Base-by-base conservation (phyloP, 2,888 invertebrate genomes). In the Folsomia candida region DNA sequence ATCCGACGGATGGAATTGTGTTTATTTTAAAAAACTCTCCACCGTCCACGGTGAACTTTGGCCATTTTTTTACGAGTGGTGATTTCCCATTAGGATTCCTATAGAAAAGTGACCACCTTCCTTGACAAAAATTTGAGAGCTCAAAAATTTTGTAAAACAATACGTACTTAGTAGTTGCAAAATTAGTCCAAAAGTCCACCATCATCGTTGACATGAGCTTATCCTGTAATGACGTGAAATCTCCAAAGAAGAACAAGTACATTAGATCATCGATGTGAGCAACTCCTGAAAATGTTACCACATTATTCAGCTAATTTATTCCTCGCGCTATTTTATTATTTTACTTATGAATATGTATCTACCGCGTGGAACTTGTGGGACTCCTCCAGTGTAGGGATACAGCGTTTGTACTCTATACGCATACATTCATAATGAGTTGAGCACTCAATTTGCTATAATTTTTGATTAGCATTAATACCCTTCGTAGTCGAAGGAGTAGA, bases 201-300 rank as follows among this genome's bases (percentile, higher is more conserved):
- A 67, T 25, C 9, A 57, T n/a, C 14, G 14, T 37, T 24, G 58
- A 63, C 18, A 68, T n/a, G 0, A 63, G 11, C 6, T 27, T 11
- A 24, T 71, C 71, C 22, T 62, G 37, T 0, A 20, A 2, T 27
- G n/a, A 51, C 6, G 63, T 67, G 20, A 63, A 68, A 0, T 24
- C 22, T 14, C 9, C 58, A 14, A 51, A 63, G 62, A 67, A 25
- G 20, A 71, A 71, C 6, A 71, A 29, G 27, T 71, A 71, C 54
- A 67, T 58, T 3, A 71, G 22, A 54, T 71, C 71, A 27, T 71
- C 71, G n/a, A 64, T 60, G 20, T 71, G 71, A 51, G 71, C 58
- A 2, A 71, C 67, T 18, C 70, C 69, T 69, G n/a, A 11, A 20
- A 37, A 63, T n/a, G n/a, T n/a, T n/a, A n/a, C n/a, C n/a, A n/a